These are phyloP conservation scores for Poecilus cupreus DNA, from an alignment of 2,888 invertebrate genomes.

Conservation along the genomic window DNA sequence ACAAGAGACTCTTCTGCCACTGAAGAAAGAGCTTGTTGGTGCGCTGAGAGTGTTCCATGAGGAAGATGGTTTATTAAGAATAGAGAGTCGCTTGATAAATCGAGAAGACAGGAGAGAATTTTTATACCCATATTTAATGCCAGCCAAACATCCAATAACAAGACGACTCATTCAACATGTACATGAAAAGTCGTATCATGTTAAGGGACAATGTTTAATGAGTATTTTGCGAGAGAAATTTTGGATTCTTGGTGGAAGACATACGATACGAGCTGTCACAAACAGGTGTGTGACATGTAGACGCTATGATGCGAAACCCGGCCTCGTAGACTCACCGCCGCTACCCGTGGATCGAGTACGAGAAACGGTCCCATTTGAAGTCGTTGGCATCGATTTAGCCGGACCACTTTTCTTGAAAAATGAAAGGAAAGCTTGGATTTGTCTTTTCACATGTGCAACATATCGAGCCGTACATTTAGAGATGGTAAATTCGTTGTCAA, in stretches of 20 bases:
- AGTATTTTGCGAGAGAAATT: conserved; percentile 61
- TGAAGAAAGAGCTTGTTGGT: conserved; percentile 42
- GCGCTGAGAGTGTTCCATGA: conserved; percentile 57
- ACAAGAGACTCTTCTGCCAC: conserved; percentile 41
- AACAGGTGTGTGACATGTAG: conserved; percentile 62
- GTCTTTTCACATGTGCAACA: conserved; percentile 68
- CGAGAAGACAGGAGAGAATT: no score
- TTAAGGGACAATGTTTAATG: conserved; percentile 61
- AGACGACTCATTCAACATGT: conserved; percentile 57
- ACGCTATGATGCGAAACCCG: conserved; percentile 61
- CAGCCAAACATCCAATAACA: conserved; percentile 62
- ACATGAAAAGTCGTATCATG: conserved; percentile 45
- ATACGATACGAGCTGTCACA: conserved; percentile 61
- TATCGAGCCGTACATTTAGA: conserved; percentile 66
- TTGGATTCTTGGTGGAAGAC: no score
- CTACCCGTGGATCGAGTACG: conserved; percentile 66
- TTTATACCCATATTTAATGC: conserved; percentile 64
- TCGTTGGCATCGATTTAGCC: conserved; percentile 66
- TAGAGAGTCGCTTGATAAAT: conserved; percentile 60
- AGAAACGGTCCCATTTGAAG: conserved; percentile 64
- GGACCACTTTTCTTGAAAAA: conserved; percentile 66
- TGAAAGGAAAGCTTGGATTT: conserved; percentile 65
- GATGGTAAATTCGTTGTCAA: neutral
- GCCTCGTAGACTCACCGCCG: conserved; percentile 62
- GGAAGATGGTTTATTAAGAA: conserved; percentile 61